phyloP scores from a whole-genome alignment of 2,797 vertebrate genomes.

The Cebuella pygmaea region DNA sequence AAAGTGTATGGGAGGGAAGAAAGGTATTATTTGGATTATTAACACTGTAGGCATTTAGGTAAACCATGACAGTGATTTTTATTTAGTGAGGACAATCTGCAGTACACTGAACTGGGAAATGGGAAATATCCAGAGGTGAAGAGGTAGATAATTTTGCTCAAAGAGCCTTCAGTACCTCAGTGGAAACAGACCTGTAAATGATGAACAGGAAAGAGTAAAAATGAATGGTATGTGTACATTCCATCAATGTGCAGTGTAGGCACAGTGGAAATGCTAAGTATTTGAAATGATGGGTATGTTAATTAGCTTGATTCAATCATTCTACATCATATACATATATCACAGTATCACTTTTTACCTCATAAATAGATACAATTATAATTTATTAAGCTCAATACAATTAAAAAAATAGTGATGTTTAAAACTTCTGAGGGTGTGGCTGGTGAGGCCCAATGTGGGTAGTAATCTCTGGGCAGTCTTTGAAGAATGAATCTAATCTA shows the following conservation, averaged over 20 bases:
- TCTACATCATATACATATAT: neutral
- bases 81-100: neutral
- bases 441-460: neutral
- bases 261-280: neutral
- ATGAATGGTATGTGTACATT: neutral
- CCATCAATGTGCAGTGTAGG: neutral
- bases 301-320: neutral
- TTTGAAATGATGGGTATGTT: neutral
- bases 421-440: neutral
- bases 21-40: neutral
- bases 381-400: neutral
- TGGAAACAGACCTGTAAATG: neutral
- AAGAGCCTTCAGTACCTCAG: neutral
- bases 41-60: neutral
- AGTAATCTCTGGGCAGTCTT: neutral
- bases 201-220: neutral
- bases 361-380: neutral
- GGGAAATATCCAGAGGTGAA: neutral
- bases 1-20: neutral
- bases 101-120: neutral
- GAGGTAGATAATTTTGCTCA: neutral
- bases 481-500: neutral
- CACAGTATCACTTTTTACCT: neutral
- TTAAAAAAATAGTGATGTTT: neutral
- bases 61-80: neutral